These are phyloP conservation scores for Hyposoter didymator DNA, from an alignment of 2,888 invertebrate species.

Conservation along the genomic window DNA sequence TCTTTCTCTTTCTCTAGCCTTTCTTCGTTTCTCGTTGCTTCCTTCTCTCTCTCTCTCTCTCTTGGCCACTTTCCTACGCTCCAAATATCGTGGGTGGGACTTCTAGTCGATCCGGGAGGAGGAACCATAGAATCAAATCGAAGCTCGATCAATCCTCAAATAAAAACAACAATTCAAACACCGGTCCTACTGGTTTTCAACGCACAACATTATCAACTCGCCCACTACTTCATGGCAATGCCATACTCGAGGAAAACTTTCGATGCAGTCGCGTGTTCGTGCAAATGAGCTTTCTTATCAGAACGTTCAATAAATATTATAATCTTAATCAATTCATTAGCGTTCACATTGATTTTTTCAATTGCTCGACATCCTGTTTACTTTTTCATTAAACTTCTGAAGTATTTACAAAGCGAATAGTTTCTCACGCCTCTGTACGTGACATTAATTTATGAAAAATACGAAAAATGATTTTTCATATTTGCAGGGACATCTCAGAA, in stretches of 20 bases:
- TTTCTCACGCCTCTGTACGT: not conserved
- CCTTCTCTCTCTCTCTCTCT: slow-evolving; percentile 38
- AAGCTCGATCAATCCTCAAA: slow-evolving; percentile 42
- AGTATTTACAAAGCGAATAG: not conserved
- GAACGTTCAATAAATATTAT: slow-evolving; percentile 2
- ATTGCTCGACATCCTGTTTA: not conserved
- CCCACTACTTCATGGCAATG: slow-evolving; percentile 38
- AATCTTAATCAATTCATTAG: slow-evolving; percentile 13
- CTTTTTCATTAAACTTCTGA: not conserved
- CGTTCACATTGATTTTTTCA: not conserved
- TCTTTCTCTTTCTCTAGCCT: not conserved
- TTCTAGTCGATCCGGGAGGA: slow-evolving; percentile 41
- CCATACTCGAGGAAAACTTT: slow-evolving; percentile 39
- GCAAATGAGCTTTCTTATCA: slow-evolving; percentile 19
- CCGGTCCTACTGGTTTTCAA: slow-evolving; percentile 61
- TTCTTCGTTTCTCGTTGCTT: slow-evolving; percentile 38
- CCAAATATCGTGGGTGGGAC: slow-evolving; percentile 65
- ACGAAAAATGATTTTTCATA: not conserved
- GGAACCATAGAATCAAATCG: slow-evolving; percentile 35
- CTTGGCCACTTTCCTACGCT: slow-evolving; percentile 52
- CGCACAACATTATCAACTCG: slow-evolving; percentile 54
- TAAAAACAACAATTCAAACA: slow-evolving; percentile 45
- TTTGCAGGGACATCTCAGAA: not conserved
- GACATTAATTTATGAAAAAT: not conserved
- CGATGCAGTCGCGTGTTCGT: not conserved